A percentile compares a stretch with the other conserved stretches of the same genome.
phyloP scores from a whole-genome alignment of 2,113 vertebrate species.

The Sorex araneus region DNA sequence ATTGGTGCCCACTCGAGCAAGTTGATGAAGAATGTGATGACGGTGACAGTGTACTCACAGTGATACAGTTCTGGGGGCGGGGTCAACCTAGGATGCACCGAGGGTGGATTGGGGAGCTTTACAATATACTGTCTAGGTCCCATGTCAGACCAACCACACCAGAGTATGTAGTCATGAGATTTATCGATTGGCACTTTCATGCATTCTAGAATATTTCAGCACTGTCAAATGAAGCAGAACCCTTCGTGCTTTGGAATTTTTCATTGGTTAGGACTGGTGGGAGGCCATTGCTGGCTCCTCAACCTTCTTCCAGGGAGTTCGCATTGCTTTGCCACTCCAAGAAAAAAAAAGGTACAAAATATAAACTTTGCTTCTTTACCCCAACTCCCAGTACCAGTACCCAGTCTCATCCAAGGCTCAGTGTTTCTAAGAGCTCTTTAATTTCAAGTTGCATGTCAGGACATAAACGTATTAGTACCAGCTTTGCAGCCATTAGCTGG shows the following conservation, averaged over 20 bases:
- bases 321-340: accelerated
- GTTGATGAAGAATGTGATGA: too few species aligned
- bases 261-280: not conserved
- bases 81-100: too few species aligned
- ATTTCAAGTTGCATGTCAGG: not conserved
- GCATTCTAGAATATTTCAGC: not conserved
- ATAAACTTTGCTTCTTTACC: not conserved
- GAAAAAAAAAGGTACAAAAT: accelerated
- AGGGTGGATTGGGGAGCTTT: not conserved
- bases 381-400: too few species aligned
- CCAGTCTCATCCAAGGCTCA: too few species aligned
- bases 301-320: not conserved
- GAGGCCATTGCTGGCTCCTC: too few species aligned
- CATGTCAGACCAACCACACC: not conserved
- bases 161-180: not conserved
- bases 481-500: not conserved
- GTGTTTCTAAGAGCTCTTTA: not conserved
- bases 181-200: not conserved
- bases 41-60: too few species aligned
- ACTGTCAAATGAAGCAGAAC: not conserved
- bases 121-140: not conserved
- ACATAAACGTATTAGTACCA: not conserved
- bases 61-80: too few species aligned
- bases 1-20: too few species aligned
- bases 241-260: too few species aligned